Base-by-base conservation (phyloP, 2,797 vertebrate species). In the Pyrocephalus nanus region DNA sequence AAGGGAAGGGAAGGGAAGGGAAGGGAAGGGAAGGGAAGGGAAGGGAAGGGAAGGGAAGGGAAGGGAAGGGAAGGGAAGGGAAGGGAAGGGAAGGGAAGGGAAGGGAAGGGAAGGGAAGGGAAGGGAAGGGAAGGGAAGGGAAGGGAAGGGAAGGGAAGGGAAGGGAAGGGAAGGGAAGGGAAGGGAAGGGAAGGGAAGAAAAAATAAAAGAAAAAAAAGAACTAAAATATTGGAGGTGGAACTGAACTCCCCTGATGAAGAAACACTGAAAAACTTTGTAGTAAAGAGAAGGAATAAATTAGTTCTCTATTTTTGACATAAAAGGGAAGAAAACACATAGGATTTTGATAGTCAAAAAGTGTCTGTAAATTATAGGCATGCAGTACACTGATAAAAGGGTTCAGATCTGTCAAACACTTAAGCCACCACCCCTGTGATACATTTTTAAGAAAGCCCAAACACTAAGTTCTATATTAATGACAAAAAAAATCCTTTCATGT, bases 161-260 rank as follows among this genome's bases (percentile, higher is more conserved):
- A 36, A 36, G 36, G 10, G 10, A 36, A 36, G 36, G 10, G 10
- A 36, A 36, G 36, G 10, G 10, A 36, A 36, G 36, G 10, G 10
- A 36, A 36, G 36, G 10, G 10, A 34, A 23, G 19, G 10, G 27
- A 43, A 27, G 13, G 6, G 15, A 40, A 32, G 18, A 26, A 12
- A n/a, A 38, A 22, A 19, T 7, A 12, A 16, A 18, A 27, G 47
- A 53, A 48, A 47, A 53, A 48, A 3, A 21, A n/a, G 50, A 22
- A 3, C 0, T 0, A 38, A 58, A 57, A n/a, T 16, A 23, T 8
- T 40, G 32, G 18, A 73, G 3, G 9, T 8, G 66, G 15, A 83
- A 73, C 32, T n/a, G 26, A 65, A 30, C 38, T 51, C 10, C 32
- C 22, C 15, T 69, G 22, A 61, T 32, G 11, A 78, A 29, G 9